phyloP scores from a whole-genome alignment of 2,113 vertebrate species.

The Columba janthina region DNA sequence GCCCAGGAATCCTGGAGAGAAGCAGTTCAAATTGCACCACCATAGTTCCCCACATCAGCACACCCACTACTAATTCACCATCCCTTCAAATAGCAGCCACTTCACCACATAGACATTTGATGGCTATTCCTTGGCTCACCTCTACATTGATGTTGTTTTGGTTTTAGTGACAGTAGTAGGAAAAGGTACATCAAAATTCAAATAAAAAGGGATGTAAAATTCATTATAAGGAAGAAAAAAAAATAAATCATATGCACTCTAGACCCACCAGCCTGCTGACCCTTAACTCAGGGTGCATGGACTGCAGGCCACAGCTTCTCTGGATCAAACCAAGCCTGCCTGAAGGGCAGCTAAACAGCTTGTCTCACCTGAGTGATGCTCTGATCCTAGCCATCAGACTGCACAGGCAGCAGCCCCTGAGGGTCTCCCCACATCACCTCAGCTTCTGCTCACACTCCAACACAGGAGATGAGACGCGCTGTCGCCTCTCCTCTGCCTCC shows the following conservation, averaged over 20 bases:
- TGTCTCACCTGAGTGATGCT: not conserved
- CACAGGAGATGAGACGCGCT: not conserved
- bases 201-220: not conserved
- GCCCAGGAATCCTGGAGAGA: not conserved
- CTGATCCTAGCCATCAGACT: not conserved
- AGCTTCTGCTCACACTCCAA: not conserved
- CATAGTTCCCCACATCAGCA: not conserved
- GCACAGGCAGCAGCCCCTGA: not conserved
- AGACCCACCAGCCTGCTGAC: not conserved
- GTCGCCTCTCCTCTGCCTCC: not conserved
- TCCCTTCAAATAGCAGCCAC: not conserved
- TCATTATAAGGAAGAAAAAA: not conserved
- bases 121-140: not conserved
- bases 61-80: too few species aligned
- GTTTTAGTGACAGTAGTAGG: not conserved
- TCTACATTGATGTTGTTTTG: rapidly evolving
- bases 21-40: not conserved
- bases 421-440: not conserved
- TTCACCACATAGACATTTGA: not conserved
- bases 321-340: not conserved
- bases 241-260: rapidly evolving
- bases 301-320: not conserved
- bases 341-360: not conserved
- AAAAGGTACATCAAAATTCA: not conserved
- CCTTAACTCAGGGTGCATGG: not conserved